Conservation (phyloP, 1,140 invertebrate genomes). For the Megalonaias nervosa region DNA sequence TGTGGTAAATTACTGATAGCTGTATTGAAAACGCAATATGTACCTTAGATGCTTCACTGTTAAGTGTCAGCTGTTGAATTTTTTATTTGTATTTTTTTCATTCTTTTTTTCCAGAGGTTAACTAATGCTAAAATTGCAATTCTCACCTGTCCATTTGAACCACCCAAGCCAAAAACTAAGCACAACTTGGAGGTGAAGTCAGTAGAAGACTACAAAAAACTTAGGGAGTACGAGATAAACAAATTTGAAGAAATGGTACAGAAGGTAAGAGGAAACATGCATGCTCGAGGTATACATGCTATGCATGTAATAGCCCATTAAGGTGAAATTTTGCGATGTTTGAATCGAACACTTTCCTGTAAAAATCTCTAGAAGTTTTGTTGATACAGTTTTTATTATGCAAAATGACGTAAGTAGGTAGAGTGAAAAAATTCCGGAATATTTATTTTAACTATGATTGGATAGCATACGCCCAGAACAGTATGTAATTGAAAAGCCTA, state of each 20-base stretch:
- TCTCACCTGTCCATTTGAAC: slow-evolving; percentile 99
- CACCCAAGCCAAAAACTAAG: slow-evolving; percentile 99
- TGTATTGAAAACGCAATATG: no score
- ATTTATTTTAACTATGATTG: no score
- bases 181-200: slow-evolving; percentile 99
- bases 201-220: slow-evolving; percentile 94
- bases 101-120: slow-evolving; percentile 73
- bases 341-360: no score
- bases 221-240: slow-evolving; percentile 95
- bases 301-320: no score
- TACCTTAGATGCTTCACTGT: background rate
- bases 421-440: no score
- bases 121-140: slow-evolving; percentile 96
- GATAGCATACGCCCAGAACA: no score
- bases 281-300: background rate
- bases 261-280: slow-evolving; percentile 75
- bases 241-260: slow-evolving; percentile 98
- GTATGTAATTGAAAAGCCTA: no score
- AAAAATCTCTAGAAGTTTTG: no score
- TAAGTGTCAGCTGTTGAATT: slow-evolving; percentile 5
- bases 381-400: no score
- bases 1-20: no score
- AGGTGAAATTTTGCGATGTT: no score
- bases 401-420: no score
- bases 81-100: slow-evolving; percentile 1